Evolutionary conservation across 1,140 invertebrate genomes (phyloP), one percentile per base, ranked within the genome.

Genomic region (Eueides isabella): DNA sequence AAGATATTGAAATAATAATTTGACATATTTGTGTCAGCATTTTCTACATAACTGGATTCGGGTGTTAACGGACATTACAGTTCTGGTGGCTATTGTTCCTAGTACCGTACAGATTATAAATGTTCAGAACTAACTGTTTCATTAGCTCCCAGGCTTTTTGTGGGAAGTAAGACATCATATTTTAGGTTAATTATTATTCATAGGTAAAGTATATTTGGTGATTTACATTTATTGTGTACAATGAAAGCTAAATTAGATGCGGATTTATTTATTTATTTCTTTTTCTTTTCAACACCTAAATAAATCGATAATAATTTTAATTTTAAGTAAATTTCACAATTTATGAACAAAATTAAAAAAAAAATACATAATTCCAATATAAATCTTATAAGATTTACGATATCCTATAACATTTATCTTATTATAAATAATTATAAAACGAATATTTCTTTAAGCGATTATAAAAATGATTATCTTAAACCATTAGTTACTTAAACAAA

Each of bases 1-100:
- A 30, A 16, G 28, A 63, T 63, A 29, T 63, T 63, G 5, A 1
- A 19, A 55, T 23, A 29, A 31, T 63, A 63, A n/a, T n/a, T n/a
- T 63, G 29, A 63, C 29, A 63, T 30, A 63, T 30, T 30, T 9
- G 29, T 63, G 61, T 55, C 48, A 55, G 48, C 30, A n/a, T 63
- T 63, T 30, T 30, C 61, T 63, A 30, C 29, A 31, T 63, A 63
- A 63, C 61, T 63, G 61, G 29, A 63, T 63, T 63, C 61, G 61
- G 61, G 61, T 63, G 5, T n/a, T 63, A 63, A 63, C 61, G 61
- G 61, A 63, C 61, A 63, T 19, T 30, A 63, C 61, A 63, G 26
- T 30, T 63, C 61, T 63, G 61, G 61, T 28, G 26, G 61, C 61
- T 63, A 63, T 63, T 63, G 61, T 63, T 63, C 61, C 61, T 63